Evolutionary conservation across 2,888 invertebrate genomes (phyloP).

Genomic region (Plebejus melissa): DNA sequence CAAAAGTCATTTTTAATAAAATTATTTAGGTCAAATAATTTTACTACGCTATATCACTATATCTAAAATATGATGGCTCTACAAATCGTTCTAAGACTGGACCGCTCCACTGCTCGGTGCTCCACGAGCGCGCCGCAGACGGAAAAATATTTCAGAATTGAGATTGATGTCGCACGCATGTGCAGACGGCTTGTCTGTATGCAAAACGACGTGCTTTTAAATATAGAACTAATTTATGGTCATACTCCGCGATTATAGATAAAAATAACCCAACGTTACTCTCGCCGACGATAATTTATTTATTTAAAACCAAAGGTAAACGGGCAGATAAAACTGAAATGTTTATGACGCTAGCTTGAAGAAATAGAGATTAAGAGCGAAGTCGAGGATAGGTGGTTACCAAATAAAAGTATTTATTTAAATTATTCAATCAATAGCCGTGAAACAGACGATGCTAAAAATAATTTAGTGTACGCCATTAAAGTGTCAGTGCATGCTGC

Average conservation of each 20-base stretch:
- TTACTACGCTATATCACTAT: no score
- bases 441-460: slow-evolving; percentile 31
- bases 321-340: slow-evolving; percentile 42
- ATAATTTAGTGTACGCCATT: slow-evolving; percentile 11
- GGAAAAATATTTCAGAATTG: slow-evolving; percentile 77
- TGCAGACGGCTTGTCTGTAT: slow-evolving; percentile 74
- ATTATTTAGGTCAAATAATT: no score
- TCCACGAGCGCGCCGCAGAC: slow-evolving; percentile 48
- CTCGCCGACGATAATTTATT: slow-evolving; percentile 63
- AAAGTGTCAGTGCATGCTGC: slow-evolving; percentile 14
- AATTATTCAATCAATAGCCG: slow-evolving; percentile 36
- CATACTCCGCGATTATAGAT: slow-evolving; percentile 76
- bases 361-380: slow-evolving; percentile 42
- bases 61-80: not conserved
- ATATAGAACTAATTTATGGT: slow-evolving; percentile 78
- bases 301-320: slow-evolving; percentile 45
- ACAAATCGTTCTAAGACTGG: not conserved
- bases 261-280: slow-evolving; percentile 69
- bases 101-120: not conserved
- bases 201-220: slow-evolving; percentile 74
- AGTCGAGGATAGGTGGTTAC: slow-evolving; percentile 37
- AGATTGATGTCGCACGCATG: slow-evolving; percentile 78
- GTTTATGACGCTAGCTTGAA: slow-evolving; percentile 45
- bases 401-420: slow-evolving; percentile 36
- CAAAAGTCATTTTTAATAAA: no score